Conservation (phyloP, 2,797 vertebrate species). For the Acipenser oxyrinchus region DNA sequence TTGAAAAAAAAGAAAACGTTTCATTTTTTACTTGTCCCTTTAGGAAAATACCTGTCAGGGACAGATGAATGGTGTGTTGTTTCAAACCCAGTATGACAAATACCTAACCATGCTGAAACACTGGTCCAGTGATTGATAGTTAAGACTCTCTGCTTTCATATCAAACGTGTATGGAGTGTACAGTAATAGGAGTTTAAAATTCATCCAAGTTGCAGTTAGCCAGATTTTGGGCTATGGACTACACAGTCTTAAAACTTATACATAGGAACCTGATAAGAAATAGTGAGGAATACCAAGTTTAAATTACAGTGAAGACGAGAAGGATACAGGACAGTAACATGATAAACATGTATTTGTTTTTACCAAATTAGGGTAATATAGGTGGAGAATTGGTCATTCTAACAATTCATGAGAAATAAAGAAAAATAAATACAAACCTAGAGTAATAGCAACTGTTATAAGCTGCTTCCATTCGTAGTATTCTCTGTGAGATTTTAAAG, state of each 20-base stretch:
- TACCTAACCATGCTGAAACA: slow-evolving; percentile 23
- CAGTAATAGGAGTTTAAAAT: neutral
- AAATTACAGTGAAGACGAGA: no score
- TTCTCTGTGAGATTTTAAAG: neutral
- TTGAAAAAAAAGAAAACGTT: neutral
- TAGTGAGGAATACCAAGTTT: no score
- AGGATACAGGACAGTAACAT: no score
- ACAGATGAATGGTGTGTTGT: slow-evolving; percentile 26
- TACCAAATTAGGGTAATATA: no score
- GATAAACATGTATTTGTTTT: no score
- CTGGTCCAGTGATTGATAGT: slow-evolving; percentile 22
- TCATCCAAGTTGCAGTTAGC: neutral
- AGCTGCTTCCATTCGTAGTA: neutral
- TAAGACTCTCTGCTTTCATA: slow-evolving; percentile 16
- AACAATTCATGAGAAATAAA: no score
- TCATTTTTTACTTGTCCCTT: slow-evolving; percentile 7
- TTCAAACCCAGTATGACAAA: slow-evolving; percentile 14
- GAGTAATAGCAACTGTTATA: neutral
- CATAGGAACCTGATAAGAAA: no score
- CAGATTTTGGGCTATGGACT: no score
- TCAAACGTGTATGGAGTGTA: neutral
- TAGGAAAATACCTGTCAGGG: slow-evolving; percentile 18
- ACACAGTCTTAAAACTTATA: no score
- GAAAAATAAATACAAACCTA: neutral
- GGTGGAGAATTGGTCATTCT: no score